Base-by-base conservation (phyloP, 2,797 vertebrate genomes). In the Dermochelys coriacea region DNA sequence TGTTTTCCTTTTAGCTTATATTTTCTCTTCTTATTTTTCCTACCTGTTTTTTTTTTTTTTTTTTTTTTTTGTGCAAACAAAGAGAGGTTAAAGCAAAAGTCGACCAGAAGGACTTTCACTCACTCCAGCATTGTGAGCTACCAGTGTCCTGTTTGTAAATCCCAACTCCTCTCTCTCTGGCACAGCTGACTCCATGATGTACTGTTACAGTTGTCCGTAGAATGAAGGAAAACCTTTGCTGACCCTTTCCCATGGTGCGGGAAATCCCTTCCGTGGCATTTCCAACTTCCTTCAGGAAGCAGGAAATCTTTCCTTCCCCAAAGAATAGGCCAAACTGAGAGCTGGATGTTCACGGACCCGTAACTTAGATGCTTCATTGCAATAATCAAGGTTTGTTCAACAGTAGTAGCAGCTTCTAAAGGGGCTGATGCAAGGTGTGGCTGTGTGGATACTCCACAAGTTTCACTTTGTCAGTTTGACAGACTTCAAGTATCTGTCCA, bases 391-490 rank as follows among this genome's bases (percentile, higher is more conserved):
- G 3, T 80, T 6, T 37, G 45, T 81, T n/a, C 31, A 83, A 52
- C 49, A 10, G 0, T 82, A 61, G 12, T 78, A 84, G 80, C 49
- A 59, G 6, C 8, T 31, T 82, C 79, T 51, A 29, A 21, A 47
- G 78, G 74, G 45, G 1, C 47, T 80, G 1, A 82, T 1, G 0
- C n/a, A 12, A 50, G 2, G 0, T 41, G 50, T 18, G 50, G 59
- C 10, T 71, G 84, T 57, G 3, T 64, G 84, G n/a, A 25, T 77
- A n/a, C 0, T 0, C 21, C 47, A 4, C 37, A 74, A 71, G 8
- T 83, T 89, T 91, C 16, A 27, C n/a, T 25, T 0, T 37, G 15
- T 16, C 16, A 89, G n/a, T 84, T 89, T 23, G n/a, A 0, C 0
- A 77, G 82, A 2, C 19, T n/a, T 57, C 27, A 50, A 37, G 18